These are phyloP conservation scores for Plecotus auritus DNA, from an alignment of 2,113 vertebrate genomes.

Conservation along the genomic window DNA sequence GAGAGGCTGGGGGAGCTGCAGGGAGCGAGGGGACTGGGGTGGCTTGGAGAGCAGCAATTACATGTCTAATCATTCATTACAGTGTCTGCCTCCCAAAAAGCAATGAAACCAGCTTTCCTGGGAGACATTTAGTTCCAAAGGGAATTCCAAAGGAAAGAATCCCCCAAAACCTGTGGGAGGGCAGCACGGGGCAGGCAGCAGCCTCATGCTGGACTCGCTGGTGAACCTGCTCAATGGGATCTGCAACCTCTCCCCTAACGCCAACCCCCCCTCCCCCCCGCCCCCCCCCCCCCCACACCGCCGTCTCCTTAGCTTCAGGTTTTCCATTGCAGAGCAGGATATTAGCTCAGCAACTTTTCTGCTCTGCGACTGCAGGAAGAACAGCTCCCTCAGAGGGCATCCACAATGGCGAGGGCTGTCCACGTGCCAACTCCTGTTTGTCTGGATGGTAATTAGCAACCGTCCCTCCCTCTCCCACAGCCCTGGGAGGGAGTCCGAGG, in stretches of 20 bases:
- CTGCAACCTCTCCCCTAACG: neutral
- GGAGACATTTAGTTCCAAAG: neutral
- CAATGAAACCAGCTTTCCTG: neutral
- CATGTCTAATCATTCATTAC: neutral
- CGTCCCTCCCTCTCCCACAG: neutral
- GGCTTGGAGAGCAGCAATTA: neutral
- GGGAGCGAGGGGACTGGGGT: neutral
- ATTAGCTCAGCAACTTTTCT: neutral
- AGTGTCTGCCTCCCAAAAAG: neutral
- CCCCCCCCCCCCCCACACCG: no score
- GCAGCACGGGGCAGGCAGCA: no score
- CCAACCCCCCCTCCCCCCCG: fast-evolving
- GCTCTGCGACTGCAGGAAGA: neutral
- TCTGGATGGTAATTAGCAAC: neutral
- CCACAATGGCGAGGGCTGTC: fast-evolving
- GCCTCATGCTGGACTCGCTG: neutral
- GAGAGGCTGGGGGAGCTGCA: neutral
- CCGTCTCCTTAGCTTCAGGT: neutral
- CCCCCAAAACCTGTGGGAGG: no score
- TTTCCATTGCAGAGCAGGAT: neutral
- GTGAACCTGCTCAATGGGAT: neutral
- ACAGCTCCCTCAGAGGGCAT: neutral
- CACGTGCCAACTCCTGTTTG: neutral
- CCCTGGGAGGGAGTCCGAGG: neutral
- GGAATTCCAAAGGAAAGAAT: neutral